Conservation (phyloP, 92 coral and sea anemone genomes). For the Palythoa caribaeorum region DNA sequence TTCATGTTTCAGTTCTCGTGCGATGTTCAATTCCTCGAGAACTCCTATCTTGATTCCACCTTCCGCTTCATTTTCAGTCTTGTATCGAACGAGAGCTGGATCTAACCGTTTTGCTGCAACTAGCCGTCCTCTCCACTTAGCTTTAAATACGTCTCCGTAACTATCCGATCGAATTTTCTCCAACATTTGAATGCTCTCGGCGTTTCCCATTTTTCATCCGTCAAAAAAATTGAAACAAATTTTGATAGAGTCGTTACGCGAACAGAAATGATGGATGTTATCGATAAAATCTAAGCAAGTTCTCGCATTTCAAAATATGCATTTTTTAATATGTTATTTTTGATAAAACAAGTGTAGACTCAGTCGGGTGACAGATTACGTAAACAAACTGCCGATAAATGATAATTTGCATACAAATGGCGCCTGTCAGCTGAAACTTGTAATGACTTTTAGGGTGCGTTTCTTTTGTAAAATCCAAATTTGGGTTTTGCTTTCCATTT, state of each 20-base stretch:
- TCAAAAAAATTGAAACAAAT: neutral
- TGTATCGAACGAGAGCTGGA: constrained; percentile 37
- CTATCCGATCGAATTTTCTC: constrained; percentile 53
- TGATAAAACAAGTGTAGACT: too few species aligned
- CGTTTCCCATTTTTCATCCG: constrained; percentile 14
- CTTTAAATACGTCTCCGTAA: constrained; percentile 67
- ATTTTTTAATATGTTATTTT: too few species aligned
- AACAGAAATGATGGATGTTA: neutral
- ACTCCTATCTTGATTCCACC: constrained; percentile 41
- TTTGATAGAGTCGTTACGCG: neutral
- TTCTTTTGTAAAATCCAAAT: too few species aligned
- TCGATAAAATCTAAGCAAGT: too few species aligned
- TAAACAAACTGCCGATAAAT: too few species aligned
- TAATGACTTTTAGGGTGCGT: too few species aligned
- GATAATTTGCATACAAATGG: too few species aligned
- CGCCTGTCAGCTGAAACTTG: too few species aligned
- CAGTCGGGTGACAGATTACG: too few species aligned
- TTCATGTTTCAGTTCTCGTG: constrained; percentile 55
- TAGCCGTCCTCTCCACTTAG: constrained; percentile 64
- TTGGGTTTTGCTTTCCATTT: too few species aligned
- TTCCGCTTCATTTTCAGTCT: neutral
- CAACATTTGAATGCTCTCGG: constrained; percentile 24
- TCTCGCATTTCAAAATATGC: too few species aligned
- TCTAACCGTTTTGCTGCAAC: constrained; percentile 72
- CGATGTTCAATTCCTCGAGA: constrained; percentile 49